phyloP scores from a whole-genome alignment of 2,797 vertebrate genomes.

The Urosaurus nigricauda region DNA sequence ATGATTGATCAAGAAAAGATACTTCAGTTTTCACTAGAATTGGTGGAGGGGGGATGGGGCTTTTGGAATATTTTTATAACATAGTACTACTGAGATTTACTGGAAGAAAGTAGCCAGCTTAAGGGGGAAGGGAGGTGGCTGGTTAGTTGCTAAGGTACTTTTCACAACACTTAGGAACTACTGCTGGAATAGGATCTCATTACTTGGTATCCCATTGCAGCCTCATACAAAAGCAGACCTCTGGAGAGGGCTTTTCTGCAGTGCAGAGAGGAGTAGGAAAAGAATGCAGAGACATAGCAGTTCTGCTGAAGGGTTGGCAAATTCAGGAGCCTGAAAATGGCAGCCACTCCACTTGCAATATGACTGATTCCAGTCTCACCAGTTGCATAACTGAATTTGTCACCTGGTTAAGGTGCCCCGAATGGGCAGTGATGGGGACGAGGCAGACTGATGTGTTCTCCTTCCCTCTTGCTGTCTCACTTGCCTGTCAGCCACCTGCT shows the following conservation, averaged over 20 bases:
- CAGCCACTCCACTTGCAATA: no score
- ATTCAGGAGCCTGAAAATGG: no score
- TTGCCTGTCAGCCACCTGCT: no score
- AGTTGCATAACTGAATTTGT: no score
- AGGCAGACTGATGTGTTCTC: no score
- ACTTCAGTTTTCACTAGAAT: not conserved
- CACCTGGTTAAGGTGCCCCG: no score
- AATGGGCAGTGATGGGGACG: no score
- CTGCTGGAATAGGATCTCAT: not conserved
- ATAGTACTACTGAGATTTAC: not conserved
- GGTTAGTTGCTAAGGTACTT: not conserved
- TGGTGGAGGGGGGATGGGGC: not conserved
- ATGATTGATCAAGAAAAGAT: not conserved
- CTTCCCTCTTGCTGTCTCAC: no score
- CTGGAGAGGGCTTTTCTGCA: not conserved
- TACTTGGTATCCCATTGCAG: not conserved
- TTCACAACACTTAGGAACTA: not conserved
- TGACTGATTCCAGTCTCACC: no score
- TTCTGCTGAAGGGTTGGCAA: no score
- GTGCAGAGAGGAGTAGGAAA: not conserved
- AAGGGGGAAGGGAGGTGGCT: not conserved
- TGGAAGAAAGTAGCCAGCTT: not conserved
- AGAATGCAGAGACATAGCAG: not conserved
- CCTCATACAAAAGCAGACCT: not conserved
- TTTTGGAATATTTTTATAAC: not conserved